Evolutionary conservation across 2,888 invertebrate species (phyloP), one percentile per base, ranked within the genome.

Genomic region (Habroteleia sp.): DNA sequence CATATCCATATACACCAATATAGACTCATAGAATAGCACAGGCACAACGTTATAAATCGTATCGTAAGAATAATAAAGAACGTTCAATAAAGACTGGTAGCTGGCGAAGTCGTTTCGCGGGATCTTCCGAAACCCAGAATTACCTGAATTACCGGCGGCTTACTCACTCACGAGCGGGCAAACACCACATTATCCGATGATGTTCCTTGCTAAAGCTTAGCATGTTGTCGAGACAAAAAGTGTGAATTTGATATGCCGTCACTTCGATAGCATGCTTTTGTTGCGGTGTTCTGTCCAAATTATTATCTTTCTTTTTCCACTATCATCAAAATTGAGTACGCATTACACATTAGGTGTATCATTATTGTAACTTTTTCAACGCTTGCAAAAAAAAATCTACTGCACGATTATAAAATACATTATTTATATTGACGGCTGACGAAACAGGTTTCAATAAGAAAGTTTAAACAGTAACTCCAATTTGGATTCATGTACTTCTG

Each of bases 51-150:
- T 76, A 58, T 58, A 73, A 66, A 76, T 74, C 74, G 76, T 54
- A 74, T 76, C 66, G 77, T 58, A 81, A 79, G 83, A 82, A 80
- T 83, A 82, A 85, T 74, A 82, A 84, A 82, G 80, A 54, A 54
- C 62, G 69, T 69, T 54, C 65, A 60, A 79, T 80, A 84, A 85
- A 86, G 85, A 85, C 86, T 83, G 83, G 86, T 86, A 86, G 86
- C 85, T 74, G 74, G 54, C 35, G 4, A 20, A 80, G 79, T 69
- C 68, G 73, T 78, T 74, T 80, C 62, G 48, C 77, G 80, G 77
- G 63, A 79, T 79, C 78, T 77, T 75, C 79, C 79, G 80, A 84
- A 85, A 80, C 85, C 87, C 86, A 80, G 84, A 87, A 87, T 87
- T 87, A 87, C 79, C 80, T 80, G 84, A 85, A 87, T 86, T 86